Base-by-base conservation (phyloP, 2,797 vertebrate genomes). In the Oryzias dopingdopingensis region DNA sequence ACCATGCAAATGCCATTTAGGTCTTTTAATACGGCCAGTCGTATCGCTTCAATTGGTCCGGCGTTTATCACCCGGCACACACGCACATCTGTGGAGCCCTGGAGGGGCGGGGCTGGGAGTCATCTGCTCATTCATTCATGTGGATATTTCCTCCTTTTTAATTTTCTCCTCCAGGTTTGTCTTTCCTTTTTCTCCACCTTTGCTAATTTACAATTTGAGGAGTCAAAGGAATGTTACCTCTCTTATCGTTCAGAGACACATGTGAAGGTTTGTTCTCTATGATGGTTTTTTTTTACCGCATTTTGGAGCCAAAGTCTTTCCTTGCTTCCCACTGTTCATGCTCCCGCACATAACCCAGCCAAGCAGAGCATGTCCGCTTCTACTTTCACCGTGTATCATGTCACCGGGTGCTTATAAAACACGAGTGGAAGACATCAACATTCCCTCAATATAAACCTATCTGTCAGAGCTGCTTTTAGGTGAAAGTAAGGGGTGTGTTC, bases 1-100 rank as follows among this genome's bases (percentile, higher is more conserved):
- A 92, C 93, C 92, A 95, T 95, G 94, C 94, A 95, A 95, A 95
- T 96, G 94, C 92, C 92, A 93, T 94, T 94, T 91, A 91, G 83
- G 81, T 62, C 76, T 66, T 81, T 86, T 92, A 92, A 93, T 92
- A 92, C 89, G 90, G 92, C 63, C 88, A 88, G 91, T 92, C 79
- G 84, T 79, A 93, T 88, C 90, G 91, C 92, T 91, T 92, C 89
- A 86, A 91, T 93, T 93, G 93, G 92, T 91, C 90, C 87, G 89
- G 80, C 84, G 90, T 94, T 96, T 95, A 96, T 95, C 95, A 91
- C 86, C 79, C 82, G 63, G 88, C 44, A 46, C 44, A 46, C 44
- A 46, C 88, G 89, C 93, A 92, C 94, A 93, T 93, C 92, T 92
- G 93, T 91, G 85, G 58, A 72, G 82, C 86, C 69, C 79, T 77